Percentiles rank a stretch among this genome's conserved stretches.
Evolutionary conservation across 2,888 invertebrate species (phyloP).

Genomic region (Parnassius orleans): DNA sequence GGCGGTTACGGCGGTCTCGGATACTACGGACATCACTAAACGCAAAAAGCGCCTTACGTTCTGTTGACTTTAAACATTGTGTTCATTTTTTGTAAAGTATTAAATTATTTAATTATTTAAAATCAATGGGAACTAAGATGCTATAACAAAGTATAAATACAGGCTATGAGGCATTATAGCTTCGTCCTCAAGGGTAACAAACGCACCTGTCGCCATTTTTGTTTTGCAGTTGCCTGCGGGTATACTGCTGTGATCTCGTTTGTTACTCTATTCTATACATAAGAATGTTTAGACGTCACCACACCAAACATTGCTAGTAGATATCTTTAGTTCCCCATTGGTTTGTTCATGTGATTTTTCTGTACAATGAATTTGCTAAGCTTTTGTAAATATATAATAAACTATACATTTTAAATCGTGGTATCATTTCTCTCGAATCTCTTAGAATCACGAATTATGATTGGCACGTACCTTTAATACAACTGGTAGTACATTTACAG

Average conservation of each 20-base stretch:
- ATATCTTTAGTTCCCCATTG: conserved; percentile 1
- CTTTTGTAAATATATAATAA: conserved; percentile 59
- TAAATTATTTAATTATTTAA: too few species aligned
- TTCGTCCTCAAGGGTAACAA: too few species aligned
- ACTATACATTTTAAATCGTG: conserved; percentile 26
- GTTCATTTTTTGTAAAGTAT: conserved; percentile 26
- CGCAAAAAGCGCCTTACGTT: background rate
- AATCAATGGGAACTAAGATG: too few species aligned
- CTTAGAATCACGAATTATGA: background rate
- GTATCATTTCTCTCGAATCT: conserved; percentile 4
- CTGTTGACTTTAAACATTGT: conserved; percentile 12
- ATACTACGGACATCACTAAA: conserved; percentile 52
- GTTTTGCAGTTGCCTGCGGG: too few species aligned
- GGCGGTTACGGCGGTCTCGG: conserved; percentile 32
- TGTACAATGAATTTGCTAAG: conserved; percentile 48
- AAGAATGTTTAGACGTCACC: background rate
- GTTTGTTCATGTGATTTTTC: conserved; percentile 30
- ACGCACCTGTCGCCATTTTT: too few species aligned
- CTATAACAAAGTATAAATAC: too few species aligned
- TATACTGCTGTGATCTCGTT: too few species aligned
- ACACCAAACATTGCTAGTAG: background rate
- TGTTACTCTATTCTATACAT: too few species aligned
- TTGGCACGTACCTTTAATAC: too few species aligned
- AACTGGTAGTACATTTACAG: too few species aligned
- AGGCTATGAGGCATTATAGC: too few species aligned